Base-by-base conservation (phyloP, 2,113 vertebrate genomes). In the Trinectes maculatus region DNA sequence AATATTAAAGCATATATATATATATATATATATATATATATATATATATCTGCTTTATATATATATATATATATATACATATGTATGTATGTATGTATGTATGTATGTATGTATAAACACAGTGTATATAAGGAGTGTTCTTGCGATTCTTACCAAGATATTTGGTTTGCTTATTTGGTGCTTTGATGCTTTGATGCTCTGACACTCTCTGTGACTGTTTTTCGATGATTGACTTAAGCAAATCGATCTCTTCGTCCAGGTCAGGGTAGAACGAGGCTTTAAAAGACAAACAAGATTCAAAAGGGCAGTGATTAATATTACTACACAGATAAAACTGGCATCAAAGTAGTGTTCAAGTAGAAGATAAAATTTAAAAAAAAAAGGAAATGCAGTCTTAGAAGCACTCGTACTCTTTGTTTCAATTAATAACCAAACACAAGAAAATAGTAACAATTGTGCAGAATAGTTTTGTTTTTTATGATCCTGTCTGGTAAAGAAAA, bases 201-300 rank as follows among this genome's bases (percentile, higher is more conserved):
- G 73, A 26, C 6, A 1, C 40, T 74, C 91, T 16, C 34, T 95
- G n/a, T n/a, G n/a, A n/a, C n/a, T n/a, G 91, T 53, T 89, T 91
- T 47, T 91, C 85, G 1, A 96, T 82, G 26, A 92, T 60, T 0
- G 93, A 90, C 0, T 93, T 93, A 18, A 97, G 67, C 22, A 86
- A 80, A 83, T 97, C 95, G 0, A 97, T 97, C 61, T 95, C 94
- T 22, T 92, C 87, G 18, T 96, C 95, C 68, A 93, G 44, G 51
- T 90, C 86, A 33, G 92, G 37, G 28, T 81, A 56, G 19, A 60
- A 11, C 1, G 6, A 8, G 3, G 18, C 15, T 79, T 79, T 90
- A 33, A 8, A 71, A 16, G 51, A 47, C 1, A 44, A 16, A 77
- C 19, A 60, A 18, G 21, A 59, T 24, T 16, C 3, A 57, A 46